Conservation (phyloP, 92 coral and sea anemone species). For the Galaxea fascicularis region DNA sequence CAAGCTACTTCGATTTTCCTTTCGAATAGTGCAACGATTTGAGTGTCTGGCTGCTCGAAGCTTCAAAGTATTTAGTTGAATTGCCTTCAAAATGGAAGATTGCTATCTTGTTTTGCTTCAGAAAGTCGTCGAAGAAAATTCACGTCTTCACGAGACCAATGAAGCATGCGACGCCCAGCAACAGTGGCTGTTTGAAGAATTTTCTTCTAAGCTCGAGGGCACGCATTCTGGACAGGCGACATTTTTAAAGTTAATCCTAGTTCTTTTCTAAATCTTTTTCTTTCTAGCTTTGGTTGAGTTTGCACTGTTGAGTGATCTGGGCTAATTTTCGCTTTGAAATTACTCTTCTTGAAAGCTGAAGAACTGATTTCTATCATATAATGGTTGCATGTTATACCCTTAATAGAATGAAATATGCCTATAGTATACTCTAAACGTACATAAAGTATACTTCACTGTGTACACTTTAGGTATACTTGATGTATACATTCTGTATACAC, state of each 20-base stretch:
- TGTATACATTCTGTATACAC: constrained; percentile 37
- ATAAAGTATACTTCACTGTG: constrained; percentile 15
- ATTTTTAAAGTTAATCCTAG: background rate
- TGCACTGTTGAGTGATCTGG: background rate
- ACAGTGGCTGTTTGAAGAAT: too few relatives aligned
- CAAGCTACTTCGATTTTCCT: too few relatives aligned
- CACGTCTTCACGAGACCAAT: too few relatives aligned
- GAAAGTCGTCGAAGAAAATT: too few relatives aligned
- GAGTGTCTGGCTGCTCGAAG: too few relatives aligned
- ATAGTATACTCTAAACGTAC: background rate
- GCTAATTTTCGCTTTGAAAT: background rate
- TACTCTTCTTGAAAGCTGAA: background rate
- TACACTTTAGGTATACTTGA: constrained; percentile 11
- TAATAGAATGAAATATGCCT: constrained; percentile 18
- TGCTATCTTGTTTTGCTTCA: too few relatives aligned
- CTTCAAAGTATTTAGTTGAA: too few relatives aligned
- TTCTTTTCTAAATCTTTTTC: background rate
- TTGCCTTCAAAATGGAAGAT: too few relatives aligned
- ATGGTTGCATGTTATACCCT: background rate
- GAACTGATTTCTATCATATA: background rate
- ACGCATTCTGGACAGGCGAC: too few relatives aligned
- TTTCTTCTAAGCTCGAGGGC: too few relatives aligned
- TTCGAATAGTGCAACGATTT: too few relatives aligned
- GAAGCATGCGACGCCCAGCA: too few relatives aligned
- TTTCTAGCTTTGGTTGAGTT: background rate